Base-by-base conservation (phyloP, 2,113 vertebrate genomes). In the Salvelinus sp. region DNA sequence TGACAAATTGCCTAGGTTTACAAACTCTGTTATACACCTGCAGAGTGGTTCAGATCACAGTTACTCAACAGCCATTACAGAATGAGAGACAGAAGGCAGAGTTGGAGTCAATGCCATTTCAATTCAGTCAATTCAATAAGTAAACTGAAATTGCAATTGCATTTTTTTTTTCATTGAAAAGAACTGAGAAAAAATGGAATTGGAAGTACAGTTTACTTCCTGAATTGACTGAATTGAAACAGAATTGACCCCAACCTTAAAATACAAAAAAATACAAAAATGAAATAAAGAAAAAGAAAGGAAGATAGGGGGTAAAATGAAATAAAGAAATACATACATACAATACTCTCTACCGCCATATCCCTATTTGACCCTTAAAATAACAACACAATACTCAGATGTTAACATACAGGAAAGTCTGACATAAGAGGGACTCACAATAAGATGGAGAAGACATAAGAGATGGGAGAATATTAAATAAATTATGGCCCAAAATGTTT, bases 1-100 rank as follows among this genome's bases (percentile, higher is more conserved):
- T 97, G 97, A 99, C 95, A 99, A 95, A 99, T 97, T 99, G 96
- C 97, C 97, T 98, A 98, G 97, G 97, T 98, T 98, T 98, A 98
- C 97, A 98, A 98, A 99, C 95, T 98, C 96, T 98, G 97, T 98
- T 97, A 98, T 96, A 98, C 97, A 98, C 97, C 97, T 98, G 97
- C 95, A 98, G 96, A 95, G 97, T 96, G 90, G 89, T 92, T 92
- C 85, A 92, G 85, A 92, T 85, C 58, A 92, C 82, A 90, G 83
- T 88, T 82, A 92, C 75, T 89, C 85, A 91, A 86, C 83, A 86
- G 86, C 82, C 82, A 54, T 86, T 80, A 82, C 83, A 63, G 33
- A 30, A 38, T 63, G 66, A 70, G 82, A 76, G 82, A 80, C 30
- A 73, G 30, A 82, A 64, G 70, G 13, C 50, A 18, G 50, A 18